phyloP scores from a whole-genome alignment of 2,888 invertebrate species.

The Thecocarcelia acutangulata region DNA sequence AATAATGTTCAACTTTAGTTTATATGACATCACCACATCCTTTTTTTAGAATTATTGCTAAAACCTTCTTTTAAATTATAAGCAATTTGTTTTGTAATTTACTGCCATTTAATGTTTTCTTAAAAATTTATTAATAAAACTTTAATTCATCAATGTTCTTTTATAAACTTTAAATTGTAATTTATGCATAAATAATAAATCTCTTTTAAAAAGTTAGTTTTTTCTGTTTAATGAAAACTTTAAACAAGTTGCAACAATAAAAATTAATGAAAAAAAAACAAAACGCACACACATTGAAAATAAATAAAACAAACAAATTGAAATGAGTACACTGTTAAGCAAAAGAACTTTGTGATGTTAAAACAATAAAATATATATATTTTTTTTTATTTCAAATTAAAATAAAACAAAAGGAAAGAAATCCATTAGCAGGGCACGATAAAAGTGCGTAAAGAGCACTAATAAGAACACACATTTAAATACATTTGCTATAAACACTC shows the following conservation, averaged over 20 bases:
- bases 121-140: neutral
- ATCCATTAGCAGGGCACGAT: constrained; percentile 33
- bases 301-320: constrained; percentile 17
- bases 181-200: constrained; percentile 67
- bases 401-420: constrained; percentile 4
- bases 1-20: no score
- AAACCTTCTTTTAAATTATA: neutral
- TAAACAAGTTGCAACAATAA: constrained; percentile 54
- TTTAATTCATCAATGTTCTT: constrained; percentile 13
- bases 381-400: neutral
- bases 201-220: constrained; percentile 35
- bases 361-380: neutral
- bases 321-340: neutral
- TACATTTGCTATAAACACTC: neutral
- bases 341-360: constrained; percentile 9
- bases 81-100: constrained; percentile 21
- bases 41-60: no score
- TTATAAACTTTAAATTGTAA: constrained; percentile 53
- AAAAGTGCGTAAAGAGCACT: constrained; percentile 40
- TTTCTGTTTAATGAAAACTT: constrained; percentile 41
- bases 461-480: neutral
- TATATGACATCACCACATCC: no score
- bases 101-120: neutral
- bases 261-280: constrained; percentile 42
- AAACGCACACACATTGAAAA: constrained; percentile 16